phyloP scores from a whole-genome alignment of 1,140 invertebrate genomes.

The Eciton burchellii region DNA sequence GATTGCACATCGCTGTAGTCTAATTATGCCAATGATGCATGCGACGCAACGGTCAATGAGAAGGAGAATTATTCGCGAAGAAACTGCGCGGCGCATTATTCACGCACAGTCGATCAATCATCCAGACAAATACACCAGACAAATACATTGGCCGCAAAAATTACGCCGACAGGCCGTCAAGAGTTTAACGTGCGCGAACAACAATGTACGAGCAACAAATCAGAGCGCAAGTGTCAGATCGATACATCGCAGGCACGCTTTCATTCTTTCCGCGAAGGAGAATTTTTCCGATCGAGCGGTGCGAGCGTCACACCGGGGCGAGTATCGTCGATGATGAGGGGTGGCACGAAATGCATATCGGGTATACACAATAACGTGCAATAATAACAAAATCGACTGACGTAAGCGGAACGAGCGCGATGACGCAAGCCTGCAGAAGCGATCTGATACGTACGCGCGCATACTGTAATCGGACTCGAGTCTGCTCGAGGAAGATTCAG shows the following conservation, averaged over 20 bases:
- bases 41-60: background rate
- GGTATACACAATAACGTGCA: background rate
- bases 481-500: too few species aligned
- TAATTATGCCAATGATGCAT: conserved; percentile 23
- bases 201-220: conserved; percentile 9
- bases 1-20: conserved; percentile 10
- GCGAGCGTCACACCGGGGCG: too few species aligned
- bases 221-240: background rate
- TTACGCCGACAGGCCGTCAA: too few species aligned
- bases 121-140: too few species aligned
- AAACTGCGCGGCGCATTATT: background rate
- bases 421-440: conserved; percentile 3
- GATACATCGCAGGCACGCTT: background rate
- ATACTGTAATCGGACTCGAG: too few species aligned
- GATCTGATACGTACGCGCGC: background rate
- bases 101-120: background rate
- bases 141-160: background rate
- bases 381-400: conserved; percentile 38
- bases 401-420: conserved; percentile 10
- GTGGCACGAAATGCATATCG: background rate
- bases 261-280: too few species aligned
- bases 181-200: background rate
- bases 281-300: too few species aligned
- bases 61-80: conserved; percentile 22
- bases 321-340: background rate